Conservation (phyloP, 2,113 vertebrate genomes). For the Semicossyphus pulcher region DNA sequence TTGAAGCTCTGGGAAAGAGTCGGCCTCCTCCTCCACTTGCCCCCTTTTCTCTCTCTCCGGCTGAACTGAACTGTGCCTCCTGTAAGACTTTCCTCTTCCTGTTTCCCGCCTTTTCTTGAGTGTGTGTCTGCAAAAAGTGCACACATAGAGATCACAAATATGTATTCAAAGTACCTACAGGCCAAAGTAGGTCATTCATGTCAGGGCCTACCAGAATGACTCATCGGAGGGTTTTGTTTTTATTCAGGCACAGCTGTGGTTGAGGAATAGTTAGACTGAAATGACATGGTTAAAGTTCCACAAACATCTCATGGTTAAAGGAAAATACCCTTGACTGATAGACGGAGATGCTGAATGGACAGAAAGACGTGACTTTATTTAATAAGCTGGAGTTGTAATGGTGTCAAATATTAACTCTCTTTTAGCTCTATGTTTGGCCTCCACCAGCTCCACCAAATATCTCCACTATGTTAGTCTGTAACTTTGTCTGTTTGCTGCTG, state of each 20-base stretch:
- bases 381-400: no score
- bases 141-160: slow-evolving; percentile 4
- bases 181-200: slow-evolving; percentile 36
- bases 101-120: neutral
- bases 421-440: no score
- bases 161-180: neutral
- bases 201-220: slow-evolving; percentile 18
- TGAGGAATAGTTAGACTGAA: slow-evolving; percentile 21
- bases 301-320: slow-evolving; percentile 3
- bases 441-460: no score
- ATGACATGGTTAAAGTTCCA: slow-evolving; percentile 9
- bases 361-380: neutral
- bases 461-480: no score
- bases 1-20: slow-evolving; percentile 76
- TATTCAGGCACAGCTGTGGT: slow-evolving; percentile 3
- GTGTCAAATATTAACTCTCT: no score
- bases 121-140: neutral
- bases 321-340: slow-evolving; percentile 28
- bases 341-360: neutral
- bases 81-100: slow-evolving; percentile 44
- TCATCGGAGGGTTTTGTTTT: slow-evolving; percentile 13
- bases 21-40: slow-evolving; percentile 62
- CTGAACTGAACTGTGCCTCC: no score
- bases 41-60: slow-evolving; percentile 24
- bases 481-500: no score